Conservation (phyloP, 2,797 vertebrate genomes). For the Smutsia gigantea region DNA sequence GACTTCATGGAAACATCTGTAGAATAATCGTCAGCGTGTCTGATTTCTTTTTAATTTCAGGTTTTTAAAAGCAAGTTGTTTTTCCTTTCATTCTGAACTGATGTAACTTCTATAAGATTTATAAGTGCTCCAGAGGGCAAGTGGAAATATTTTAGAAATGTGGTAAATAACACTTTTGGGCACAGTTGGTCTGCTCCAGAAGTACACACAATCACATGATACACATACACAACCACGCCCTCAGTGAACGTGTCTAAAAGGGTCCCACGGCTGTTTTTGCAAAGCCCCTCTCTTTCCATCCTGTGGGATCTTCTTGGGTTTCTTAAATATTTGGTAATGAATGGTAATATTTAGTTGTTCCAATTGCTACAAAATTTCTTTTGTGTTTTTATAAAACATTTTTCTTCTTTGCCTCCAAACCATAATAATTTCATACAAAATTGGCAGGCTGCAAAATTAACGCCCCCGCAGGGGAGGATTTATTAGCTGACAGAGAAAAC, state of each 20-base stretch:
- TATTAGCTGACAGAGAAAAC: not conserved
- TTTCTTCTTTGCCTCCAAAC: not conserved
- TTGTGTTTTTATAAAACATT: not conserved
- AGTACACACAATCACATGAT: no score
- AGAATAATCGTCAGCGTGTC: not conserved
- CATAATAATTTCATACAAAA: not conserved
- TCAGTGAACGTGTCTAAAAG: not conserved
- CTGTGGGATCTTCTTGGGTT: not conserved
- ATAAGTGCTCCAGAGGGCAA: rapidly evolving
- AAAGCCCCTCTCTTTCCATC: not conserved
- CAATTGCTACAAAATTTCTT: not conserved
- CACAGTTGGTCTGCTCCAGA: not conserved
- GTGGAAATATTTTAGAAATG: not conserved
- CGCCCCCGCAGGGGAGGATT: not conserved
- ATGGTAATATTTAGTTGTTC: not conserved
- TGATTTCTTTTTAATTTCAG: not conserved
- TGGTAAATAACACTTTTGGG: not conserved
- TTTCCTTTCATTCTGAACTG: not conserved
- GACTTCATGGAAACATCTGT: not conserved
- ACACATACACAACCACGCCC: no score
- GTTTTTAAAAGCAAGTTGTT: not conserved
- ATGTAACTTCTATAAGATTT: not conserved
- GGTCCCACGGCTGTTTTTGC: rapidly evolving
- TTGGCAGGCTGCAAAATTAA: not conserved
- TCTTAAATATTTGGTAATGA: not conserved